A percentile compares a stretch with the other conserved stretches of the same genome.
Conservation (phyloP, 2,888 invertebrate species). For the Microctonus hyperodae region DNA sequence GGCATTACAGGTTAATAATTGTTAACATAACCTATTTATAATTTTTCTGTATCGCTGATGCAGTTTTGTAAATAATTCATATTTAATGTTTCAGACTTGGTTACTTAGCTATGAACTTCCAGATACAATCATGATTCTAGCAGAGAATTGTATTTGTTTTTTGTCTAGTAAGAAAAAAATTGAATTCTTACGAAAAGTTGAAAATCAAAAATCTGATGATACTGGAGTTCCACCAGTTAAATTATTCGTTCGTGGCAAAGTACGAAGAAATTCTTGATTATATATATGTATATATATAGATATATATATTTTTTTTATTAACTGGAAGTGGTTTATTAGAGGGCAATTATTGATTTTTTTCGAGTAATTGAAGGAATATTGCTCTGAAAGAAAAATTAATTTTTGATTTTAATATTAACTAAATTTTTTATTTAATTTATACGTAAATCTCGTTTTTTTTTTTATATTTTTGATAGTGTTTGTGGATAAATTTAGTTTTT, state of each 20-base stretch:
- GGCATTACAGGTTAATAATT: constrained; percentile 78
- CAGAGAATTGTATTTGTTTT: constrained; percentile 85
- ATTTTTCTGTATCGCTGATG: not conserved
- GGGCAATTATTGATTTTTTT: too few species aligned
- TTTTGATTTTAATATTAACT: too few species aligned
- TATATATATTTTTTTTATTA: too few species aligned
- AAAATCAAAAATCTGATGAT: constrained; percentile 80
- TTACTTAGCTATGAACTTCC: constrained; percentile 95
- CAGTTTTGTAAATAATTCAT: not conserved
- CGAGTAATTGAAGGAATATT: too few species aligned
- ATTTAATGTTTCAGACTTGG: constrained; percentile 77
- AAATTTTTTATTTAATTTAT: too few species aligned
- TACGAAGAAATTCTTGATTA: too few species aligned
- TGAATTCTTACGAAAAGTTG: constrained; percentile 91
- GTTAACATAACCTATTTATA: not conserved
- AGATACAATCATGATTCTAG: constrained; percentile 93
- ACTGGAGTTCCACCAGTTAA: constrained; percentile 84
- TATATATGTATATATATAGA: too few species aligned
- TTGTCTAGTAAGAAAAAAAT: constrained; percentile 98
- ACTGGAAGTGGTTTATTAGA: too few species aligned
- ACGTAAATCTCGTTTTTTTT: too few species aligned
- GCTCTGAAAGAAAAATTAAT: too few species aligned
- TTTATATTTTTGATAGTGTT: too few species aligned
- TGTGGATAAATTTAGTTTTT: too few species aligned
- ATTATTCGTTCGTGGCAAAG: constrained; percentile 88